Base-by-base conservation (phyloP, 2,113 vertebrate genomes). In the Gavialis gangeticus region DNA sequence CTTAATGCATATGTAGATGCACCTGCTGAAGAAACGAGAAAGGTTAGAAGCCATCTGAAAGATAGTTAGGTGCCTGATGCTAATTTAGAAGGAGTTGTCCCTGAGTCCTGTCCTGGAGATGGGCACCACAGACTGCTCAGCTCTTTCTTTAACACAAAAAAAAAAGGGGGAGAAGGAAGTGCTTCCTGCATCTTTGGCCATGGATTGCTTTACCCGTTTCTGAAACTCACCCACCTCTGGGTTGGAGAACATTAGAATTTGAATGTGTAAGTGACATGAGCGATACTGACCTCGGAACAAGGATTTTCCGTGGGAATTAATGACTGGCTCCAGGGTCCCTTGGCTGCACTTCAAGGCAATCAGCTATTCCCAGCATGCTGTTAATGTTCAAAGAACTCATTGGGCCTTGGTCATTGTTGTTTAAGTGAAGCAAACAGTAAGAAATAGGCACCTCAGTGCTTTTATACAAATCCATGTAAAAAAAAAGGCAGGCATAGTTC, bases 361-460 rank as follows among this genome's bases (percentile, higher is more conserved):
- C 88, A 84, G 85, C 57, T 73, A 88, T 58, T 90, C 82, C 60
- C 84, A 82, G 90, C 71, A 86, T 90, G 90, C n/a, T 87, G 73
- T 79, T 85, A 62, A 85, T 92, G 69, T 84, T 56, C 15, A 62
- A 90, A 63, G 87, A 91, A 60, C 5, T 62, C 66, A 37, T 77
- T 79, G 67, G 63, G 84, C 57, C 87, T 89, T 57, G 86, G 85
- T 60, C 67, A 64, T 91, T 89, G 69, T 92, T 93, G 88, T 87
- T 90, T 93, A 91, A 96, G 87, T 87, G 87, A 73, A 87, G 75
- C 11, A 63, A 80, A 91, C 90, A 90, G 94, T 94, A 94, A 78
- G 79, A 94, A 77, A 79, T 5, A 85, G 88, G 71, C 22, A 92
- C 62, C 89, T 57, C 82, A 94, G 91, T 30, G 80, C 62, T 81